phyloP scores from a whole-genome alignment of 92 coral and sea anemone species.

The Phenganax subtilis region DNA sequence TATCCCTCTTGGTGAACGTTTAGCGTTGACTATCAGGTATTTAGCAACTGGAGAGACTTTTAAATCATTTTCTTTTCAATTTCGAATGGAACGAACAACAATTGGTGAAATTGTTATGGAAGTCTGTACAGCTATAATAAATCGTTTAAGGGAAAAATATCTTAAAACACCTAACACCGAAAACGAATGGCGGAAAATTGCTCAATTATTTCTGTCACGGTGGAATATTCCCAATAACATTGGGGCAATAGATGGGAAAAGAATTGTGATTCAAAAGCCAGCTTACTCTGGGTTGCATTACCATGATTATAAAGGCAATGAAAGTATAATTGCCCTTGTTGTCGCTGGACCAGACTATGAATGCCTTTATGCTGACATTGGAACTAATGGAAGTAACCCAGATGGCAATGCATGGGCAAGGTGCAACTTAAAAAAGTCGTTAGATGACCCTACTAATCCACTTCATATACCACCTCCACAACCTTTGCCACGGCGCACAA shows the following conservation, averaged over 20 bases:
- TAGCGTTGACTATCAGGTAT: constrained; percentile 37
- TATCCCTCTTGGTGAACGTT: constrained; percentile 43
- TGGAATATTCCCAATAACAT: constrained; percentile 59
- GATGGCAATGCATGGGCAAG: constrained; percentile 54
- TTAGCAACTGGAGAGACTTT: constrained; percentile 47
- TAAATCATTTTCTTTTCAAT: constrained; percentile 43
- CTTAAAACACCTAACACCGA: constrained; percentile 44
- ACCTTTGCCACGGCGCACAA: constrained; percentile 46
- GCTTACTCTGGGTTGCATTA: constrained; percentile 51
- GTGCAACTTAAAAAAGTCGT: constrained; percentile 45
- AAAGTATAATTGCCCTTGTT: constrained; percentile 50
- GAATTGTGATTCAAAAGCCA: constrained; percentile 52
- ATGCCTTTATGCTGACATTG: constrained; percentile 47
- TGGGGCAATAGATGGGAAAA: constrained; percentile 53
- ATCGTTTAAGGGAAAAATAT: constrained; percentile 7
- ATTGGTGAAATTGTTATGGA: constrained; percentile 48
- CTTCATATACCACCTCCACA: constrained; percentile 47
- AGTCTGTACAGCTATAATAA: constrained; percentile 40
- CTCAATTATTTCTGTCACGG: constrained; percentile 35
- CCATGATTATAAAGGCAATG: constrained; percentile 54
- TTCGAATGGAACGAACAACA: constrained; percentile 44
- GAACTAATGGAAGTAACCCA: constrained; percentile 49
- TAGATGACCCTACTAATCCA: constrained; percentile 47
- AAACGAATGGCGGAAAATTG: constrained; percentile 47
- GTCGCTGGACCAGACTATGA: constrained; percentile 50